Percentiles rank a stretch among this genome's conserved stretches.
Conservation (phyloP, 2,113 vertebrate species). For the Phrynocephalus versicolor region DNA sequence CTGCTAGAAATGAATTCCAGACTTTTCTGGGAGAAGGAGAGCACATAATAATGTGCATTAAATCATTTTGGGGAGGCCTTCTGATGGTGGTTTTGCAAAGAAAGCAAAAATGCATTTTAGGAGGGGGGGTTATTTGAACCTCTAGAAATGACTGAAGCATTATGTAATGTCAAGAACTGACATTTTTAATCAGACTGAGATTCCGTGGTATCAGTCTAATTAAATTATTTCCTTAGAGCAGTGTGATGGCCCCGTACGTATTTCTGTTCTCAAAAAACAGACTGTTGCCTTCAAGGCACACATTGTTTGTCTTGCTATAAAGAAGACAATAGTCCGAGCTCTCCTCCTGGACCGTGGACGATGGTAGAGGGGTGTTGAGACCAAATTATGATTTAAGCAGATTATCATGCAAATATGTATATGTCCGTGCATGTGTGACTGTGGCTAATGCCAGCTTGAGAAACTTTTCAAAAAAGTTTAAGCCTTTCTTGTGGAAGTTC, state of each 20-base stretch:
- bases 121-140: neutral
- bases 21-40: constrained; percentile 64
- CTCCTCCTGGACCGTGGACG: neutral
- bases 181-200: neutral
- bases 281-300: neutral
- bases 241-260: neutral
- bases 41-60: constrained; percentile 20
- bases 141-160: neutral
- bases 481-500: neutral
- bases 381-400: neutral
- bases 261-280: neutral
- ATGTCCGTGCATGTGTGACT: constrained; percentile 43
- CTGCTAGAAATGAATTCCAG: constrained; percentile 73
- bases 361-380: constrained; percentile 9
- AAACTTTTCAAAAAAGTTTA: constrained; percentile 24
- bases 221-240: constrained; percentile 1
- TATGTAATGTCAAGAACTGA: constrained; percentile 1
- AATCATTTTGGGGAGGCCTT: constrained; percentile 10
- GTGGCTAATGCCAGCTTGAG: constrained; percentile 34
- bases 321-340: constrained; percentile 48
- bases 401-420: constrained; percentile 24
- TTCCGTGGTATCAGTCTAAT: neutral
- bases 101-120: constrained; percentile 18
- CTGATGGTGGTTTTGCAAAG: neutral
- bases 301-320: neutral